Percentiles rank a stretch among this genome's conserved stretches.
phyloP scores from a whole-genome alignment of 2,888 invertebrate species.

The Tetropium fuscum region DNA sequence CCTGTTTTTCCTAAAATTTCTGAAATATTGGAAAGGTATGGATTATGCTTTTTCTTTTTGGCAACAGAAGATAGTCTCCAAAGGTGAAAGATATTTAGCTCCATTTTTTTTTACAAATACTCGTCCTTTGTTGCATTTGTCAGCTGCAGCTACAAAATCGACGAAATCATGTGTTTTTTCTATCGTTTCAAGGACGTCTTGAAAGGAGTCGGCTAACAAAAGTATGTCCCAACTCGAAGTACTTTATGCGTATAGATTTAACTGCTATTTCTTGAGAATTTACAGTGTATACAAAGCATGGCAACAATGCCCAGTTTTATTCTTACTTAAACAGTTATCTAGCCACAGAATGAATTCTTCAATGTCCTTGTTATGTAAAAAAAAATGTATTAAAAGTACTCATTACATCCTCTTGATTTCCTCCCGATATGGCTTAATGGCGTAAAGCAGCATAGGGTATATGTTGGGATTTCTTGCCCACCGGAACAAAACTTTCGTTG shows the following conservation, averaged over 20 bases:
- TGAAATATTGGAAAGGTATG: background rate
- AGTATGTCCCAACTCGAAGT: background rate
- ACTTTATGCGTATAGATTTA: slow-evolving; percentile 9
- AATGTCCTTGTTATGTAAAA: slow-evolving; percentile 7
- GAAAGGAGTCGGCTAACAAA: background rate
- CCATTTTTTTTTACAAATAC: background rate
- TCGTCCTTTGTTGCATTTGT: background rate
- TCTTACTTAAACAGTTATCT: slow-evolving; percentile 1
- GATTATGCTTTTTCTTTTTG: background rate
- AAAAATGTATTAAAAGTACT: background rate
- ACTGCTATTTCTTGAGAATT: slow-evolving; percentile 5
- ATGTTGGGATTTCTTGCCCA: slow-evolving; percentile 3
- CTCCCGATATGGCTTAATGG: slow-evolving; percentile 4
- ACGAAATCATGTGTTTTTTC: slow-evolving; percentile 6
- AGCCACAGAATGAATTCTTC: background rate
- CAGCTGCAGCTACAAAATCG: slow-evolving; percentile 1
- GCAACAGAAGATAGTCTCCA: slow-evolving; percentile 1
- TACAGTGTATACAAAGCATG: slow-evolving; percentile 2
- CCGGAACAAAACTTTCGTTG: slow-evolving; percentile 1
- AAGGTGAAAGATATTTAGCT: too few species aligned
- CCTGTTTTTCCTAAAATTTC: background rate
- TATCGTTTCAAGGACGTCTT: slow-evolving; percentile 6
- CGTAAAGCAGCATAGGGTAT: slow-evolving; percentile 5
- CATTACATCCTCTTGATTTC: background rate
- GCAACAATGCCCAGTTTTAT: background rate